A percentile compares a stretch with the other conserved stretches of the same genome.
These are phyloP conservation scores for Biston stratarius DNA, from an alignment of 2,888 invertebrate species.

Conservation along the genomic window DNA sequence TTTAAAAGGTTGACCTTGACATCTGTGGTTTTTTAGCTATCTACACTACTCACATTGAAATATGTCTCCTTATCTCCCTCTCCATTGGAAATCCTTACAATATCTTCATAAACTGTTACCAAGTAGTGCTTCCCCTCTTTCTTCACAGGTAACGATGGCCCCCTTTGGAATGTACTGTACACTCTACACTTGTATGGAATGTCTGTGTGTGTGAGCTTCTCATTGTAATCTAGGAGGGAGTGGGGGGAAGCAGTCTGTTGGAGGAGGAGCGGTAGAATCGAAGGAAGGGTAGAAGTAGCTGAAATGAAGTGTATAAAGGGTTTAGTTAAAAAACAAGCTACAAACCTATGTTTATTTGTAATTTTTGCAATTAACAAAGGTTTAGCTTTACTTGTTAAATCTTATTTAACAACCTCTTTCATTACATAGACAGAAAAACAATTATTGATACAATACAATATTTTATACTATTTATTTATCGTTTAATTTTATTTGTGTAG, in stretches of 20 bases:
- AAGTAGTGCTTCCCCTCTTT: conserved; percentile 48
- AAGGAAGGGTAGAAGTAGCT: conserved; percentile 57
- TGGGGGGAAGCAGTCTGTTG: conserved; percentile 56
- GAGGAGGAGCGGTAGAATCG: conserved; percentile 62
- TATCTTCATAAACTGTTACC: conserved; percentile 60
- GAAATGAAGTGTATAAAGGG: conserved; percentile 37
- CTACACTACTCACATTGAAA: conserved; percentile 60
- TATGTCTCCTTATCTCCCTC: conserved; percentile 49
- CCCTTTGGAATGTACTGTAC: conserved; percentile 67
- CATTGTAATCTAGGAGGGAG: conserved; percentile 68
- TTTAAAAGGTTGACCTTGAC: too few species aligned
- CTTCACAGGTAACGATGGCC: conserved; percentile 53
- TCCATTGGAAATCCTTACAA: conserved; percentile 59
- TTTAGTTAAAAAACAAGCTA: neutral
- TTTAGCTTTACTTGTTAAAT: too few species aligned
- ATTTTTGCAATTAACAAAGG: neutral
- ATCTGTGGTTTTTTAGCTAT: neutral
- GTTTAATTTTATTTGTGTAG: too few species aligned
- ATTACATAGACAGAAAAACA: too few species aligned
- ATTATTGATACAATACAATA: too few species aligned
- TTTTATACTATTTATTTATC: too few species aligned
- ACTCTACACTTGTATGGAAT: conserved; percentile 63
- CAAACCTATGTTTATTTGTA: neutral
- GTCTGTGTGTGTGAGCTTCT: conserved; percentile 66
- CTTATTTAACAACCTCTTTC: too few species aligned